Base-by-base conservation (phyloP, 2,888 invertebrate genomes). In the Platypus cylindrus region DNA sequence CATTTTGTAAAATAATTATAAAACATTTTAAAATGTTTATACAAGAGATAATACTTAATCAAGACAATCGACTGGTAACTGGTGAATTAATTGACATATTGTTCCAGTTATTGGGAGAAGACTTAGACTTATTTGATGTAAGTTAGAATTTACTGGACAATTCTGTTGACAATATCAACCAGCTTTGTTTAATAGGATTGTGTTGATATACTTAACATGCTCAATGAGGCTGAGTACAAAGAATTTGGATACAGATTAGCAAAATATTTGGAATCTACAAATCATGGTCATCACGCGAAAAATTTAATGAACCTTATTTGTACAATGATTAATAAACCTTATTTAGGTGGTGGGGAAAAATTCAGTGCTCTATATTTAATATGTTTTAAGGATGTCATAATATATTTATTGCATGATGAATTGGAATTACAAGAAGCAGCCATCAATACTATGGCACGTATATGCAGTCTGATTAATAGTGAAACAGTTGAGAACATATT, bases 41-140 rank as follows among this genome's bases (percentile, higher is more conserved):
- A 20, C 26, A 32, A 20, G 32, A 37, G 11, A 17, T 28, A n/a
- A 24, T 46, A 23, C 37, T 46, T 20, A 31, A 38, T 12, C 42
- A 47, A 30, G 25, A 48, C 17, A 45, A 46, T 17, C 20, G 36
- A 41, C 17, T 45, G 47, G 25, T 38, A 45, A 25, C 43, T 44
- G 14, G n/a, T n/a, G 41, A 45, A 36, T 30, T 49, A 16, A 27
- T 49, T 28, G 47, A 49, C 30, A 39, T 43, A 7, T 44, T 49
- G 27, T 45, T 45, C 37, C n/a, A n/a, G 20, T 36, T 5, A 30
- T 38, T 12, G 40, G 47, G 45, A 41, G 45, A 17, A 22, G 44
- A 48, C 31, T 46, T 48, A 17, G 43, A 39, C 30, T 28, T 25
- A 17, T 32, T 41, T 34, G 40, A 46, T 37, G 49, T 48, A 41